Percentiles rank a stretch among this genome's conserved stretches.
Evolutionary conservation across 2,113 vertebrate species (phyloP).

Genomic region (Willisornis vidua): DNA sequence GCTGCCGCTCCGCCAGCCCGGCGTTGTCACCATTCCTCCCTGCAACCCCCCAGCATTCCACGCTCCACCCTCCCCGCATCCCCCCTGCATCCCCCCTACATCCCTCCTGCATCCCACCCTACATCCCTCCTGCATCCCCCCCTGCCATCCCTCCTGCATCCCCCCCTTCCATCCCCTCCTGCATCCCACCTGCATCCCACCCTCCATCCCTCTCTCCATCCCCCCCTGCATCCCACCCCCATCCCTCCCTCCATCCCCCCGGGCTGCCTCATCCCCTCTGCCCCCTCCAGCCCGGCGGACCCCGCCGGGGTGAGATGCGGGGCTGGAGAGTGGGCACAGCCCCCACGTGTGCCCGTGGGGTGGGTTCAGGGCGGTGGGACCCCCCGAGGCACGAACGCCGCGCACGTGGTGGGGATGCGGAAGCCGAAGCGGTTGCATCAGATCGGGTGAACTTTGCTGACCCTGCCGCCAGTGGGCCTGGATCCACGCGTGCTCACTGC

Average conservation of each 20-base stretch:
- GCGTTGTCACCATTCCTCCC: too few relatives aligned
- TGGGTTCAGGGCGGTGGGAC: not conserved
- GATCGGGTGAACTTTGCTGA: not conserved
- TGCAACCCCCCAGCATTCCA: too few relatives aligned
- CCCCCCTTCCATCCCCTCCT: too few relatives aligned
- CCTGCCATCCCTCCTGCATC: too few relatives aligned
- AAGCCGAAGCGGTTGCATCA: not conserved
- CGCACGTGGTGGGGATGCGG: not conserved
- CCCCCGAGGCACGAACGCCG: rapidly evolving
- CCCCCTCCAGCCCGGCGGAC: too few relatives aligned
- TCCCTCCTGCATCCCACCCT: too few relatives aligned
- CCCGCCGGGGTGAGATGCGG: not conserved
- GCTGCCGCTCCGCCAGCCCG: too few relatives aligned
- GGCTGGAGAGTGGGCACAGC: not conserved
- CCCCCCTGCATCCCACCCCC: not conserved
- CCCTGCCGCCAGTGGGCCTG: not conserved
- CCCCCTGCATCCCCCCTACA: too few relatives aligned
- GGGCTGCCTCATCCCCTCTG: too few relatives aligned
- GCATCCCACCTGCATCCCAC: not conserved
- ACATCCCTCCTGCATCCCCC: too few relatives aligned
- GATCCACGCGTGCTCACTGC: rapidly evolving
- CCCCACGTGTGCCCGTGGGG: not conserved
- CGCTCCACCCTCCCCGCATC: too few relatives aligned
- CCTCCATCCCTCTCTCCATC: too few relatives aligned
- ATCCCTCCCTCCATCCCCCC: not conserved